A percentile compares a stretch with the other conserved stretches of the same genome.
Evolutionary conservation across 1,140 invertebrate genomes (phyloP).

Genomic region (Metaphire vulgaris): DNA sequence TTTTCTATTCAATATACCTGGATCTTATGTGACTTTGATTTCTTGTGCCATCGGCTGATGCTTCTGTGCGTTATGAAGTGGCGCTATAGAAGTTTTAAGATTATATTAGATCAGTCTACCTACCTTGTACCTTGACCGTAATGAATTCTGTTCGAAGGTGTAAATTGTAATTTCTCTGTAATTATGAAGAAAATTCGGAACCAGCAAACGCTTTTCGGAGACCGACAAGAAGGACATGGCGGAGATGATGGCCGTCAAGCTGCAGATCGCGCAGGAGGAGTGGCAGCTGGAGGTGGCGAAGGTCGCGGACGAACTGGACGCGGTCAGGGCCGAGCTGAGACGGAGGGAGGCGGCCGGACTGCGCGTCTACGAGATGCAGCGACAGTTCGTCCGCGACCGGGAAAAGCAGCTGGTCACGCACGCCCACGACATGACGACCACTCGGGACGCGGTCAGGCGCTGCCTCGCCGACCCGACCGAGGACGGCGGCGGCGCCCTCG

Average conservation of each 20-base stretch:
- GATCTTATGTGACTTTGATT: too few species aligned
- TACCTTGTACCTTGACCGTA: too few species aligned
- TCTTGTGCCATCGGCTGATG: too few species aligned
- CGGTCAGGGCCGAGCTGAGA: neutral
- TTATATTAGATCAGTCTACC: too few species aligned
- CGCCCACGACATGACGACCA: neutral
- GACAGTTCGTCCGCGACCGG: neutral
- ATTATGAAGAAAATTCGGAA: slow-evolving; percentile 20
- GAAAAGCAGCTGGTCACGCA: neutral
- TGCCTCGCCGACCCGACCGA: neutral
- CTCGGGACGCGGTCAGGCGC: neutral
- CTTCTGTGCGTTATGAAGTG: too few species aligned
- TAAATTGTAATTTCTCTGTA: too few species aligned
- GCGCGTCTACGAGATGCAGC: neutral
- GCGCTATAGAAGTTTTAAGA: too few species aligned
- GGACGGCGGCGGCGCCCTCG: neutral
- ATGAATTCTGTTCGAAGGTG: too few species aligned
- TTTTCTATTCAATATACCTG: too few species aligned
- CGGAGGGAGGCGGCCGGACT: neutral
- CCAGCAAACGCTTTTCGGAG: slow-evolving; percentile 23
- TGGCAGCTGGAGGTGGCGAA: slow-evolving; percentile 7
- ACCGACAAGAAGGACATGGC: slow-evolving; percentile 27
- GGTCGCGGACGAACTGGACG: neutral
- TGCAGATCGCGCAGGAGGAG: slow-evolving; percentile 19
- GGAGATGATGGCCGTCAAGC: slow-evolving; percentile 22